phyloP scores from a whole-genome alignment of 2,113 vertebrate genomes.

The Theropithecus gelada region DNA sequence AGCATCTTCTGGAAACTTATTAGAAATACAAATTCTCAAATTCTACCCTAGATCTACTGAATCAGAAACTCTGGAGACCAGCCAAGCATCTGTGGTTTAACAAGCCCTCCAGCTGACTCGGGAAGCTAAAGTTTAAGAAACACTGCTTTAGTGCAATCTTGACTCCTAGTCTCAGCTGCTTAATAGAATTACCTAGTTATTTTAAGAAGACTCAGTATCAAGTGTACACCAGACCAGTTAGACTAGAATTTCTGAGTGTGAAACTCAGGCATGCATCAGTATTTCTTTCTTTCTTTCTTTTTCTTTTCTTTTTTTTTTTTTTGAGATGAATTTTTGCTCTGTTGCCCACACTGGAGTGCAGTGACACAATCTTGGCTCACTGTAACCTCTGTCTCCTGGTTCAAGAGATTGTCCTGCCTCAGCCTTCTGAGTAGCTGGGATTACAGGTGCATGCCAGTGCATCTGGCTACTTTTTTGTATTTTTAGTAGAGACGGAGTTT shows the following conservation, averaged over 20 bases:
- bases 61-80: background rate
- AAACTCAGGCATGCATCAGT: background rate
- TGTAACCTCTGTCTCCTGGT: too few species aligned
- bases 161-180: background rate
- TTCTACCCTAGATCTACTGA: background rate
- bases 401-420: too few species aligned
- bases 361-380: too few species aligned
- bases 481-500: too few species aligned
- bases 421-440: too few species aligned
- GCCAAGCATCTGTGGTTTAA: fast-evolving
- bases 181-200: background rate
- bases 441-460: too few species aligned
- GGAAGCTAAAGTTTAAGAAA: background rate
- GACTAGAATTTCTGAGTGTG: background rate
- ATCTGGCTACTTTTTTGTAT: too few species aligned
- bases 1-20: background rate
- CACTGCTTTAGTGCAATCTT: background rate
- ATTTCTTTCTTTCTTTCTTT: too few species aligned
- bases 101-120: background rate
- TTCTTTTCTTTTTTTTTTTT: too few species aligned
- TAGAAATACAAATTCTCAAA: background rate
- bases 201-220: background rate
- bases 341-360: too few species aligned
- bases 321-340: too few species aligned
- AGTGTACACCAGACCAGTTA: background rate